Evolutionary conservation across 2,888 invertebrate genomes (phyloP), one percentile per base, ranked within the genome.

Genomic region (Napeogenes inachia): DNA sequence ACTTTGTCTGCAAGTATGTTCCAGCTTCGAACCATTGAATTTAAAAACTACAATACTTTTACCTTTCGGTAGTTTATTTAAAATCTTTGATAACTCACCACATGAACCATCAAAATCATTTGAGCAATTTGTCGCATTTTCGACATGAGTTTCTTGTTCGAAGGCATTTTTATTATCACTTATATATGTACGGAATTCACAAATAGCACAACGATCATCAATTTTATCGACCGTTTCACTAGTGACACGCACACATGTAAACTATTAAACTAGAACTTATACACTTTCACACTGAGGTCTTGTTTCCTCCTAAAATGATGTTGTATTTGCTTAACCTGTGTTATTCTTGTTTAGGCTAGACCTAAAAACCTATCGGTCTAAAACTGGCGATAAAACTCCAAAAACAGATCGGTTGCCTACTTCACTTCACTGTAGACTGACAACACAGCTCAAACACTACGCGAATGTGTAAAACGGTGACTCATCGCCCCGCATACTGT

Each of bases 401-500:
- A 82, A 82, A 81, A 84, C 77, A 74, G 80, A 78, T 80, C 76
- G 79, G 80, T 84, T 85, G 78, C 66, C 70, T 67, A 69, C 88
- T 88, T 84, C 81, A 85, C 84, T 84, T 85, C 87, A 89, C 85
- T 80, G 82, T 86, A 88, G 87, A 90, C 90, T 90, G 89, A 90
- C 90, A 89, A 89, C 21, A 89, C 84, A 78, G 86, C 85, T 89
- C 87, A 84, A 90, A 89, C 87, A 88, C 89, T 89, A 89, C 90
- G 89, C 90, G 89, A 90, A 89, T 90, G 90, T 90, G 90, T 90
- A 89, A 89, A 90, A 88, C 84, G 89, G 90, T 90, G 90, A 89
- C 89, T 90, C 90, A 90, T 89, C 90, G 90, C 85, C 89, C 89
- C 89, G 90, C 90, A 90, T 89, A 89, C 90, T 90, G 89, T 90